Percentiles rank a stretch among this genome's conserved stretches.
Evolutionary conservation across 1,140 invertebrate species (phyloP).

Genomic region (Temnothorax curvispinosus): DNA sequence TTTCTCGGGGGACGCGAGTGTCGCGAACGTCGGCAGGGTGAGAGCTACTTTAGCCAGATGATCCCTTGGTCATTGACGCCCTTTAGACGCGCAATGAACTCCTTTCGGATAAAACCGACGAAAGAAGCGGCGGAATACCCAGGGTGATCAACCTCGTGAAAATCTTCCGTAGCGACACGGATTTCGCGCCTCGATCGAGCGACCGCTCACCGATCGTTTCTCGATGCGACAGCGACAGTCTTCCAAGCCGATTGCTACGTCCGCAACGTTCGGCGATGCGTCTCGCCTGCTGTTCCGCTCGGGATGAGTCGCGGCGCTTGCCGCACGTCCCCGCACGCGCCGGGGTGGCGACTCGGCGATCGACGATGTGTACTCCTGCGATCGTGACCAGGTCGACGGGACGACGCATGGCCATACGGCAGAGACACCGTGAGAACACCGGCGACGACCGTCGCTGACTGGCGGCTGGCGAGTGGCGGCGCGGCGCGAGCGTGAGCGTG

Average conservation of each 20-base stretch:
- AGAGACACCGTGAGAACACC: conserved; percentile 24
- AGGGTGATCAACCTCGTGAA: not conserved
- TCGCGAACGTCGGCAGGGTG: conserved; percentile 1
- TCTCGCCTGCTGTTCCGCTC: not conserved
- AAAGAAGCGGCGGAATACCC: not conserved
- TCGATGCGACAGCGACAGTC: not conserved
- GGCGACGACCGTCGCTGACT: conserved; percentile 56
- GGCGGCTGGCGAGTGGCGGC: conserved; percentile 26
- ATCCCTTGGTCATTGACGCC: not conserved
- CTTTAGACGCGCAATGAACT: too few relatives aligned
- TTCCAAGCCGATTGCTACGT: not conserved
- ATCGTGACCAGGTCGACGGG: conserved; percentile 39
- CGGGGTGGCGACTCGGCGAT: not conserved
- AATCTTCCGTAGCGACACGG: not conserved
- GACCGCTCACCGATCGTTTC: not conserved
- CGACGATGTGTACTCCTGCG: conserved; percentile 42
- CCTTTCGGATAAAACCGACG: not conserved
- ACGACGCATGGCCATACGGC: conserved; percentile 75
- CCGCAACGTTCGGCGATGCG: not conserved
- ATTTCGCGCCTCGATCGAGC: not conserved
- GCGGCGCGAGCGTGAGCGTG: conserved; percentile 40
- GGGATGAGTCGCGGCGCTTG: not conserved
- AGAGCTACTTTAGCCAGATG: not conserved
- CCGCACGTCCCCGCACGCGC: conserved; percentile 3
- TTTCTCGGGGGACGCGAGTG: conserved; percentile 47